phyloP scores from a whole-genome alignment of 2,888 invertebrate genomes.

The Blastobasis lacticolella region DNA sequence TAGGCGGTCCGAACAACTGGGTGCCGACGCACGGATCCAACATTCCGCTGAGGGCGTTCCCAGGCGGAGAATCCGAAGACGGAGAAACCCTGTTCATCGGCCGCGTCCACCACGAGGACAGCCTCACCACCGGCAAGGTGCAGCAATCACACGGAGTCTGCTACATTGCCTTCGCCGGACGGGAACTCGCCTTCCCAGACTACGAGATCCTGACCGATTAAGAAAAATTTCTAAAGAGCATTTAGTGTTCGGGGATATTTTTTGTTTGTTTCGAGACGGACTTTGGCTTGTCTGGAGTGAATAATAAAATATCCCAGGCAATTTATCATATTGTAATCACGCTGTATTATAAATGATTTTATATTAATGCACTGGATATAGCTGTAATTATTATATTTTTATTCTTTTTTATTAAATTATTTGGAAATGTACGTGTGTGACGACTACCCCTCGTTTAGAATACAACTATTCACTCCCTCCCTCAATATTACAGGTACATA shows the following conservation, averaged over 20 bases:
- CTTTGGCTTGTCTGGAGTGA: background rate
- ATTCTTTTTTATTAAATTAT: too few species aligned
- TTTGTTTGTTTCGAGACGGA: constrained; percentile 5
- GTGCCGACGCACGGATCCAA: constrained; percentile 78
- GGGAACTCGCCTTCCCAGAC: constrained; percentile 85
- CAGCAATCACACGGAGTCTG: constrained; percentile 87
- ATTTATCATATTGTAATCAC: background rate
- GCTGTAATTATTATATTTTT: too few species aligned
- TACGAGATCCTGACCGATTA: constrained; percentile 80
- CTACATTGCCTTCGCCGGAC: constrained; percentile 88
- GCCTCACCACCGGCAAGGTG: constrained; percentile 86
- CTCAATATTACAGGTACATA: too few species aligned
- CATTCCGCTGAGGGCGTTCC: constrained; percentile 83
- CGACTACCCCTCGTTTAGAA: too few species aligned
- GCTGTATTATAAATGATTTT: background rate
- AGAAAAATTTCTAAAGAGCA: constrained; percentile 5
- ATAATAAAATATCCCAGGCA: background rate
- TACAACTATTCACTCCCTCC: too few species aligned
- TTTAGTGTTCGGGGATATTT: too few species aligned
- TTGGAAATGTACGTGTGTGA: too few species aligned
- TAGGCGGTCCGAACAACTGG: constrained; percentile 79
- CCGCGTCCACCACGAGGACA: constrained; percentile 83
- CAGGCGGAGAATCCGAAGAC: constrained; percentile 80
- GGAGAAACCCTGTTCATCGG: constrained; percentile 88
- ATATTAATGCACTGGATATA: too few species aligned